Base-by-base conservation (phyloP, 1,140 invertebrate genomes). In the Scaptodrosophila lebanonensis region DNA sequence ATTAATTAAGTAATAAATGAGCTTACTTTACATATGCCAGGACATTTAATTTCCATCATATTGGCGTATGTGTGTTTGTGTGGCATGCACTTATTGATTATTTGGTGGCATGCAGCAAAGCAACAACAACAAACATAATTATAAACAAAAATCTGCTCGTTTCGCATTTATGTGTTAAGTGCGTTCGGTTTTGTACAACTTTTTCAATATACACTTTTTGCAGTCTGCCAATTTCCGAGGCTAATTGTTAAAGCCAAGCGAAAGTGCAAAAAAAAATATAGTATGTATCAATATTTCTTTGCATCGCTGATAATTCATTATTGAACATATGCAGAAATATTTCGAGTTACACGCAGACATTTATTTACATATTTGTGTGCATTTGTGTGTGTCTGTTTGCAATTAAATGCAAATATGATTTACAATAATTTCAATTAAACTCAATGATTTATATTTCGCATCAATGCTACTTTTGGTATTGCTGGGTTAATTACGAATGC, bases 401-500 rank as follows among this genome's bases (percentile, higher is more conserved):
- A 52, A 52, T 42, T 40, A 15, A 22, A 32, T 27, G 16, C 15
- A 48, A 58, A 65, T 47, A 9, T 52, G 38, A 52, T 57, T 29
- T 29, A 51, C 38, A 8, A 12, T 33, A 47, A 62, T 54, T 35
- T 22, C 17, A 32, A 44, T 58, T 57, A 50, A 36, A 50, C 58
- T 38, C 53, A 50, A 18, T 43, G 53, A 17, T 43, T 44, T 38
- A 22, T 48, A 45, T 45, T 52, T 45, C 30, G 17, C 6, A 18
- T 3, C 32, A 5, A 25, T 1, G 0, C 15, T 15, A 11, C 17
- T 47, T 35, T 43, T 15, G 11, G 4, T 45, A 39, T 4, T 39
- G 18, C n/a, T n/a, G n/a, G n/a, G 13, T 18, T 39, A 45, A 35
- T 44, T 39, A 8, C 22, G n/a, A n/a, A n/a, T n/a, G n/a, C n/a